Evolutionary conservation across 2,113 vertebrate genomes (phyloP).

Genomic region (Ctenomys sociabilis): DNA sequence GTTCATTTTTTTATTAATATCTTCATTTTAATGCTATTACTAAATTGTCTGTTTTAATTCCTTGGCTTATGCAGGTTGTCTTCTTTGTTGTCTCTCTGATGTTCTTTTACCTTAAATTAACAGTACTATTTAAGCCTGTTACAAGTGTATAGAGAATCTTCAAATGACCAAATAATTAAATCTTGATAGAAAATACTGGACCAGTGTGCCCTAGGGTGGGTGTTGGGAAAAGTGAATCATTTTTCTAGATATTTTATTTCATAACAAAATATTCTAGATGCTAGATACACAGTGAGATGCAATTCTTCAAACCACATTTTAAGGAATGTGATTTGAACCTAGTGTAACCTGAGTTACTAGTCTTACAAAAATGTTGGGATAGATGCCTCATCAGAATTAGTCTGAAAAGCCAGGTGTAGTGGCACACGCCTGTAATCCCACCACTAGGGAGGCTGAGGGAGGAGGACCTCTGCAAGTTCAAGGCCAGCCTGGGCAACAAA

Average conservation of each 20-base stretch:
- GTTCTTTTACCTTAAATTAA: conserved; percentile 16
- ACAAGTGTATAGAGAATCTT: neutral
- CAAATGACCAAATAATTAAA: conserved; percentile 11
- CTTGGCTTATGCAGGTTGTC: neutral
- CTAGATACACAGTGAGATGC: neutral
- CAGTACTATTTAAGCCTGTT: neutral
- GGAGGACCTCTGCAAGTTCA: neutral
- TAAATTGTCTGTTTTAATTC: conserved; percentile 45
- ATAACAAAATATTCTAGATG: neutral
- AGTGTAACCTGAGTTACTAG: conserved; percentile 1
- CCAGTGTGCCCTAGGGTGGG: neutral
- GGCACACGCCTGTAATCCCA: neutral
- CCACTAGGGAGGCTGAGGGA: neutral
- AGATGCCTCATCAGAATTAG: neutral
- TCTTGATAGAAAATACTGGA: conserved; percentile 25
- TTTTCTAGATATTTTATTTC: conserved; percentile 34
- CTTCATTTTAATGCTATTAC: conserved; percentile 19
- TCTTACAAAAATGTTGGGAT: neutral
- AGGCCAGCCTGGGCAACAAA: neutral
- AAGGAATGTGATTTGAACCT: neutral
- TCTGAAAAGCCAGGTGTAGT: neutral
- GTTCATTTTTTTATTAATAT: neutral
- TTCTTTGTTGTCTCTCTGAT: neutral
- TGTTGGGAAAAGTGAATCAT: neutral
- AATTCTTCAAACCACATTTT: neutral